Base-by-base conservation (phyloP, 1,140 invertebrate species). In the Leptinotarsa defecta region DNA sequence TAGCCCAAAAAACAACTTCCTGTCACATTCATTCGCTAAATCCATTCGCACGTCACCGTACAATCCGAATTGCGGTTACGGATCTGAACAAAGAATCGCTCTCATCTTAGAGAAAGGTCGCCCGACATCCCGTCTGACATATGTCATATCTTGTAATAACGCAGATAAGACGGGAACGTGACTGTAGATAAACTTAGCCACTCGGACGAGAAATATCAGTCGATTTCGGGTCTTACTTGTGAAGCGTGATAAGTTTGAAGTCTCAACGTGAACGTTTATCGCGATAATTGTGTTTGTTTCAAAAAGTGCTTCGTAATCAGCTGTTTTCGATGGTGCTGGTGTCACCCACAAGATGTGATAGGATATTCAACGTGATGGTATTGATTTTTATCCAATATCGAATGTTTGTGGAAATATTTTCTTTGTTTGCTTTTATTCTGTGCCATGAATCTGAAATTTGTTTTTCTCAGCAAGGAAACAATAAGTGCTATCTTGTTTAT, bases 261-360 rank as follows among this genome's bases (percentile, higher is more conserved):
- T 34, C 8, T 20, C 64, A 17, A 24, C 64, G 64, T 20, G 64
- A 19, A 24, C 17, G 34, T 57, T 57, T 15, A 57, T 43, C 34
- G 52, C 6, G 52, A 57, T 57, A 65, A 65, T 24, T 65, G 17
- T 24, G 64, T 65, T n/a, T 65, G 64, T 24, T 22, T 24, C 27
- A 6, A 24, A 17, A 22, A 34, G 20, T 22, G 64, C 20, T 65
- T 5, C 64, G 27, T 22, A 24, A 34, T 43, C 22, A 34, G 6
- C 43, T 62, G 27, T 62, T n/a, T 43, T 48, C 71, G 27, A 73
- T 73, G 71, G 71, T 73, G 62, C 49, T 73, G 13, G 43, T 20
- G 19, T 64, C 48, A 15, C 15, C 24, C 24, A 20, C 22, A 64
- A 73, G 48, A 73, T 73, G 57, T 11, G 34, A 73, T 24, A 65